Conservation (phyloP, 2,113 vertebrate genomes). For the Poeciliopsis retropinna region DNA sequence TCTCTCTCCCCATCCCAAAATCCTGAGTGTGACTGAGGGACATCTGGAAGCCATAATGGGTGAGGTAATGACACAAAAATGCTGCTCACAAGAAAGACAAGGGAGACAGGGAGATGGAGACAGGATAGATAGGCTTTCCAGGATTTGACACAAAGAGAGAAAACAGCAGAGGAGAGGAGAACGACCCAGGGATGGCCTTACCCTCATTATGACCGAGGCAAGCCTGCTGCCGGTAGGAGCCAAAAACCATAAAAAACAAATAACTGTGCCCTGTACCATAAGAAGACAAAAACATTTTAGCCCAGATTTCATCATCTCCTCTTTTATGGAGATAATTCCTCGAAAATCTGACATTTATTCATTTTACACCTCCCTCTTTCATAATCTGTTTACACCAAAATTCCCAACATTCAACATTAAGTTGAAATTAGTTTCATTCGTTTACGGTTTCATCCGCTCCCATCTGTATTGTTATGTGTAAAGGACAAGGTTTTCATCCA, state of each 20-base stretch:
- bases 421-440: background rate
- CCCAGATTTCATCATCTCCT: background rate
- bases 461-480: background rate
- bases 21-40: slow-evolving; percentile 63
- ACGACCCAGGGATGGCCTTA: slow-evolving; percentile 49
- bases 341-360: background rate
- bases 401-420: background rate
- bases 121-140: slow-evolving; percentile 37
- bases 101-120: slow-evolving; percentile 23
- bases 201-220: slow-evolving; percentile 18
- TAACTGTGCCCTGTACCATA: background rate
- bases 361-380: background rate
- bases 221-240: background rate
- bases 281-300: background rate
- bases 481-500: slow-evolving; percentile 20
- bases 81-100: slow-evolving; percentile 63
- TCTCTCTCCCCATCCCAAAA: slow-evolving; percentile 48
- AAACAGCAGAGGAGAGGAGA: slow-evolving; percentile 7
- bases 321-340: background rate
- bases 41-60: slow-evolving; percentile 83
- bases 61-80: slow-evolving; percentile 83
- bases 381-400: background rate
- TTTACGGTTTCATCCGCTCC: background rate
- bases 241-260: background rate
- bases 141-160: slow-evolving; percentile 23